Conservation (phyloP, 23 tunicate species). For the Pegea sp. region DNA sequence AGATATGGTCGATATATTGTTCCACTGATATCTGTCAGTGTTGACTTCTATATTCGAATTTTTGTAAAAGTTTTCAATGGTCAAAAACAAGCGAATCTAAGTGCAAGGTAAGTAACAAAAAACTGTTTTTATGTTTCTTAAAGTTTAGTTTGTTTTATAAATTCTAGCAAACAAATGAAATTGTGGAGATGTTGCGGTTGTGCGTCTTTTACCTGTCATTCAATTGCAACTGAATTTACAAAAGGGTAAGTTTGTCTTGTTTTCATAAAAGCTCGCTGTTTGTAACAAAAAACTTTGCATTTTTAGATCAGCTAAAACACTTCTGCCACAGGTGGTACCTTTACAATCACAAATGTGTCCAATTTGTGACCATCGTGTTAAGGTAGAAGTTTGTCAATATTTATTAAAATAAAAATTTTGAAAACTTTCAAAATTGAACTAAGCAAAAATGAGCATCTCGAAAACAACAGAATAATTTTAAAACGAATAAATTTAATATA, state of each 20-base stretch:
- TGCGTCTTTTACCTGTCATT: slow-evolving; percentile 19
- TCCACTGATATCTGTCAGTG: slow-evolving; percentile 56
- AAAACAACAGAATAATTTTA: too few relatives aligned
- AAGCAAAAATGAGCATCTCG: too few relatives aligned
- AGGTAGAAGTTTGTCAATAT: too few relatives aligned
- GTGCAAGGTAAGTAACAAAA: slow-evolving; percentile 18
- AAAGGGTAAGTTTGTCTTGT: too few relatives aligned
- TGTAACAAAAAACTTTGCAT: too few relatives aligned
- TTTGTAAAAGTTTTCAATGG: slow-evolving; percentile 75
- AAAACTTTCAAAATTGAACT: too few relatives aligned
- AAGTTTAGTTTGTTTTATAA: neutral
- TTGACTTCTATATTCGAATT: slow-evolving; percentile 80
- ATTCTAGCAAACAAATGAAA: slow-evolving; percentile 47
- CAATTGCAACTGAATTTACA: too few relatives aligned
- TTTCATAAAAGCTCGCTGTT: too few relatives aligned
- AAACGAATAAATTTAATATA: too few relatives aligned
- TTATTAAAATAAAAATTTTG: too few relatives aligned
- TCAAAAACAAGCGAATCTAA: slow-evolving; percentile 23
- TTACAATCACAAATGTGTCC: slow-evolving; percentile 2
- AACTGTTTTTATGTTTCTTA: neutral
- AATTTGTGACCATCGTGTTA: neutral
- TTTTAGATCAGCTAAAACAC: too few relatives aligned
- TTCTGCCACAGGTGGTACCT: too few relatives aligned
- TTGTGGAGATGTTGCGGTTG: slow-evolving; percentile 56
- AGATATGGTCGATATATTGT: slow-evolving; percentile 75